Conservation (phyloP, 2,888 invertebrate species). For the Alcis repandata region DNA sequence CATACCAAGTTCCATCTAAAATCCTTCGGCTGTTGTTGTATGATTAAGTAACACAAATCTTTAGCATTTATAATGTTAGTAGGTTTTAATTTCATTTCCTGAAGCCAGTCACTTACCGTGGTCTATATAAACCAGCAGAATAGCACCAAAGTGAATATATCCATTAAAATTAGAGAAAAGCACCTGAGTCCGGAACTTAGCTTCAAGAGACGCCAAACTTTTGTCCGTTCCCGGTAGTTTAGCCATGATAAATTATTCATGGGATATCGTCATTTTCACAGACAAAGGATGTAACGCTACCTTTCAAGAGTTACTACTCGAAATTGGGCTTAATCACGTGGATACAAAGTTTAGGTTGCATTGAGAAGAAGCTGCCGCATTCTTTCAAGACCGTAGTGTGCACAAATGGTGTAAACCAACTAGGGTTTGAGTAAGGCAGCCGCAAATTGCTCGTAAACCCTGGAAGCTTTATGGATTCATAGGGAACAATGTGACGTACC, state of each 20-base stretch:
- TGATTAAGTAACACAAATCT: too few relatives aligned
- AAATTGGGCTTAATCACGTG: conserved; percentile 12
- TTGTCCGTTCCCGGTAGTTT: conserved; percentile 47
- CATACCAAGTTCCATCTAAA: too few relatives aligned
- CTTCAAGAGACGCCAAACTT: conserved; percentile 45
- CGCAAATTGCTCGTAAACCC: conserved; percentile 46
- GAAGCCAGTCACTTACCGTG: background rate
- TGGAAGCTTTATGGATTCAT: conserved; percentile 41
- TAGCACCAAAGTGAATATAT: conserved; percentile 45
- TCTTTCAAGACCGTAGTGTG: conserved; percentile 32
- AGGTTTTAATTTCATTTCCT: background rate
- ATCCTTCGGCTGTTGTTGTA: too few relatives aligned
- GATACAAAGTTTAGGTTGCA: conserved; percentile 22
- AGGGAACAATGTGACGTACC: conserved; percentile 42
- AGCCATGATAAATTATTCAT: conserved; percentile 50
- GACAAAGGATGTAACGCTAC: conserved; percentile 23
- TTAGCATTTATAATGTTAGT: too few relatives aligned
- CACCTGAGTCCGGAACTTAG: conserved; percentile 51
- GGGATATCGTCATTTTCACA: conserved; percentile 41
- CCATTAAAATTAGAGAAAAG: conserved; percentile 50
- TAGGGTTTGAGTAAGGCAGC: conserved; percentile 42
- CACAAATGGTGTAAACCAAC: conserved; percentile 36
- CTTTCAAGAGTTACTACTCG: background rate
- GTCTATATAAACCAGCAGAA: conserved; percentile 3
- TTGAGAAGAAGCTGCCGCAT: background rate